phyloP scores from a whole-genome alignment of 2,797 vertebrate species.

The Anguilla marmorata region DNA sequence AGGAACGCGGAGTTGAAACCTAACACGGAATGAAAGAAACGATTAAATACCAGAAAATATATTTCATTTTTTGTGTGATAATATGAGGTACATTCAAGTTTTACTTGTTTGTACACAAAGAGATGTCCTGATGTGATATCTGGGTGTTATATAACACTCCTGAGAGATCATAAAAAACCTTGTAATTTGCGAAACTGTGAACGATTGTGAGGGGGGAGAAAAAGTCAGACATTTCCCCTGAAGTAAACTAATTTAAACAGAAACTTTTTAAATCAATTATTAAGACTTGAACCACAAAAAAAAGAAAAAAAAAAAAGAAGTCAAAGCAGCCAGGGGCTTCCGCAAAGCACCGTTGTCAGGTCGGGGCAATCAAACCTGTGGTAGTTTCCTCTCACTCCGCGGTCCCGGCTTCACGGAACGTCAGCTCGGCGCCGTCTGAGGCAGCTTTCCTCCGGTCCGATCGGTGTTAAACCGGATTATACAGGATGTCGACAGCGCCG shows the following conservation, averaged over 20 bases:
- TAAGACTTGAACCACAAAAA: background rate
- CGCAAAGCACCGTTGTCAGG: background rate
- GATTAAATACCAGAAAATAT: background rate
- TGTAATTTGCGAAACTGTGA: background rate
- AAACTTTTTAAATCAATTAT: conserved; percentile 8
- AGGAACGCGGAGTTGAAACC: background rate
- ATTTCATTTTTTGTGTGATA: background rate
- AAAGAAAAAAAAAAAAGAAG: background rate
- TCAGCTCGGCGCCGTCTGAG: background rate
- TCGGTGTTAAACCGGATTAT: background rate
- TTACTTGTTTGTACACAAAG: background rate
- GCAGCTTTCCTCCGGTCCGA: background rate
- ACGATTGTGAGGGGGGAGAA: background rate
- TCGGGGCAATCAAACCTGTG: background rate
- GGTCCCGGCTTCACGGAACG: background rate
- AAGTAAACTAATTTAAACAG: background rate
- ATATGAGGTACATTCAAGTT: background rate
- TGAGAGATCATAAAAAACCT: conserved; percentile 2
- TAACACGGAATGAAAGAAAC: background rate
- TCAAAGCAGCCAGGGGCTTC: background rate
- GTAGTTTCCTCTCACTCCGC: background rate
- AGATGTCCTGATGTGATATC: background rate
- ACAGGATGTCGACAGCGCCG: background rate
- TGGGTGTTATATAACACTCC: background rate
- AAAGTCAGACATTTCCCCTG: background rate